Evolutionary conservation across 2,113 vertebrate genomes (phyloP).

Genomic region (Zootoca vivipara): DNA sequence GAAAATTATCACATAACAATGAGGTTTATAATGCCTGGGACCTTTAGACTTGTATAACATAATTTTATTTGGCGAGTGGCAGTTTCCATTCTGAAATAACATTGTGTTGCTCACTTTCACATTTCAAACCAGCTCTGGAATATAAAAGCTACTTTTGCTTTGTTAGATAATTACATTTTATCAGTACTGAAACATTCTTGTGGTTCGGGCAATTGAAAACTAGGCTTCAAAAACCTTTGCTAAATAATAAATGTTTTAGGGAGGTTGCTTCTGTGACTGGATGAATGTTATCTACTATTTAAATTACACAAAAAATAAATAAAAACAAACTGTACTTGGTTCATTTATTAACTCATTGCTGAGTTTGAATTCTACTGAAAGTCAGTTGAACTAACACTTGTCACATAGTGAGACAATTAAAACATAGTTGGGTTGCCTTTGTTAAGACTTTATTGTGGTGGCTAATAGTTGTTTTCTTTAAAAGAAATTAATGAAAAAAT

Average conservation of each 20-base stretch:
- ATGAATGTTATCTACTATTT: neutral
- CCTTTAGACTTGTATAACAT: neutral
- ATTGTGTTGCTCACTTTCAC: neutral
- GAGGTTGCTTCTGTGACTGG: neutral
- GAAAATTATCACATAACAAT: neutral
- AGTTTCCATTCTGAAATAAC: neutral
- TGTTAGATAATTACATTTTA: conserved; percentile 35
- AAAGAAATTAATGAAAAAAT: conserved; percentile 27
- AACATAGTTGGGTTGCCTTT: neutral
- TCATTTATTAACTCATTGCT: neutral
- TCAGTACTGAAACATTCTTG: neutral
- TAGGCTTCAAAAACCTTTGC: conserved; percentile 21
- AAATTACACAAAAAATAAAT: neutral
- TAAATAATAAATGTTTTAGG: conserved; percentile 11
- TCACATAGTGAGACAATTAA: neutral
- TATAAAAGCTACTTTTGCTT: neutral
- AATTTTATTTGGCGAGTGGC: rapidly evolving
- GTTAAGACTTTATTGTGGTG: neutral
- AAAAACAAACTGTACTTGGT: neutral
- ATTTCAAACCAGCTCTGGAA: neutral
- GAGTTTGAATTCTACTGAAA: neutral
- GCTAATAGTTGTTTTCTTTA: neutral
- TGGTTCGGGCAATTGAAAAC: neutral
- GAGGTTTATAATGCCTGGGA: neutral
- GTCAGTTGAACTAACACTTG: neutral